Conservation (phyloP, 2,888 invertebrate species). For the Mythimna lalbum region DNA sequence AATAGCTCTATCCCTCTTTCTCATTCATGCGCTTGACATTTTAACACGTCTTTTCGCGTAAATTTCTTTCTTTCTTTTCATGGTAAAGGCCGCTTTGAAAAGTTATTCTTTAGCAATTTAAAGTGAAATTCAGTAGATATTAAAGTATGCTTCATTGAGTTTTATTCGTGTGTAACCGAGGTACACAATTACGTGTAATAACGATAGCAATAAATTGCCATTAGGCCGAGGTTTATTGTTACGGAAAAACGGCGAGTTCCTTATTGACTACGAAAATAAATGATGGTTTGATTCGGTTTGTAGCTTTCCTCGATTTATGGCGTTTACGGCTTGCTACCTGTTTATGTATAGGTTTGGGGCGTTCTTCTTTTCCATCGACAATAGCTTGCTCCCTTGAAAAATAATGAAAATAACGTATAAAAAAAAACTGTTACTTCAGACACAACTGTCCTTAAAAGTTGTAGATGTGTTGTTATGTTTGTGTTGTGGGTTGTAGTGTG, state of each 20-base stretch:
- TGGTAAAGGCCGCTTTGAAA: too few relatives aligned
- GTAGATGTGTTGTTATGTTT: too few relatives aligned
- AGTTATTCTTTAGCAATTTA: not conserved
- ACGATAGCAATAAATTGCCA: constrained; percentile 54
- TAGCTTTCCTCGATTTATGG: constrained; percentile 27
- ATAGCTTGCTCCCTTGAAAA: too few relatives aligned
- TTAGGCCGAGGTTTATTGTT: constrained; percentile 42
- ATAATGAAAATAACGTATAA: too few relatives aligned
- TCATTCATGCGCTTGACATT: too few relatives aligned
- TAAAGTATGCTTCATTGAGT: constrained; percentile 31
- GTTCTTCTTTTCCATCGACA: too few relatives aligned
- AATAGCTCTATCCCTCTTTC: too few relatives aligned
- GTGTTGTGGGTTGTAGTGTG: too few relatives aligned
- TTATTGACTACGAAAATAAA: constrained; percentile 45
- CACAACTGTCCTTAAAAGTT: too few relatives aligned
- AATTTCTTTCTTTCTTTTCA: too few relatives aligned
- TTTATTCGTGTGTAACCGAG: constrained; percentile 38
- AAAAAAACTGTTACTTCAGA: too few relatives aligned
- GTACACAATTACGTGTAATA: constrained; percentile 50
- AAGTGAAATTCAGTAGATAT: constrained; percentile 1
- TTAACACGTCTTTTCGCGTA: too few relatives aligned
- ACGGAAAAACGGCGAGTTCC: constrained; percentile 27
- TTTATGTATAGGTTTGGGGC: not conserved
- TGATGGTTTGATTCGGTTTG: constrained; percentile 31
- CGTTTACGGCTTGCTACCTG: not conserved